These are phyloP conservation scores for Agrochola lychnidis DNA, from an alignment of 2,888 invertebrate genomes.

Conservation along the genomic window DNA sequence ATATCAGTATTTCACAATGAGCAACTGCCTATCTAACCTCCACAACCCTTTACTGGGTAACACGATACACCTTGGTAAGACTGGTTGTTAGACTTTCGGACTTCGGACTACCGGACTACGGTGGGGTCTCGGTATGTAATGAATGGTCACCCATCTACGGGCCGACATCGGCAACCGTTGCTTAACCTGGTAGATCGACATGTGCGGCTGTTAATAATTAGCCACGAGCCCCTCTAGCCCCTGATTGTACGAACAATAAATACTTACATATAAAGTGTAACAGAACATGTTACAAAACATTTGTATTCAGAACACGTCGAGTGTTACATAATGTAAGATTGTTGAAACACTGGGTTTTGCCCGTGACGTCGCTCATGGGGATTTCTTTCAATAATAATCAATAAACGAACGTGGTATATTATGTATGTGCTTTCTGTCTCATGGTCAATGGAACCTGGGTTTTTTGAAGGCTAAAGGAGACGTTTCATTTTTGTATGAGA, in stretches of 20 bases:
- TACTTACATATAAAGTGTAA: not conserved
- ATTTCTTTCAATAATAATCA: constrained; percentile 23
- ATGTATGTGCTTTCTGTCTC: constrained; percentile 1
- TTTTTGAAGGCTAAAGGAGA: constrained; percentile 7
- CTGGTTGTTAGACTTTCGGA: no score
- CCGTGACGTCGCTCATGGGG: constrained; percentile 18
- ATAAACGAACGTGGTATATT: not conserved
- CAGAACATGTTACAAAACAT: not conserved
- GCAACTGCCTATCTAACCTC: no score
- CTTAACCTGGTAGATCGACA: not conserved
- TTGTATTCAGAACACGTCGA: constrained; percentile 20
- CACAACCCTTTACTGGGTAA: no score
- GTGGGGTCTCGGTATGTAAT: no score
- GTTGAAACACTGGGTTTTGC: constrained; percentile 38
- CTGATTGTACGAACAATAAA: not conserved
- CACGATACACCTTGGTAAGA: no score
- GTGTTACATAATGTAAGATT: not conserved
- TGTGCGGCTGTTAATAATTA: not conserved
- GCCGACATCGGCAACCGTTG: not conserved
- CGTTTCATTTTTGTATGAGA: no score
- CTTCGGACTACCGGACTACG: no score
- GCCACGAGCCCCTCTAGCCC: not conserved
- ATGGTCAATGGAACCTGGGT: constrained; percentile 30
- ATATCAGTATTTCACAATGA: no score
- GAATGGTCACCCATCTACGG: not conserved